Percentiles rank a stretch among this genome's conserved stretches.
phyloP scores from a whole-genome alignment of 35 echinoderm and acorn worm genomes.

The Ophioderma brevispina region DNA sequence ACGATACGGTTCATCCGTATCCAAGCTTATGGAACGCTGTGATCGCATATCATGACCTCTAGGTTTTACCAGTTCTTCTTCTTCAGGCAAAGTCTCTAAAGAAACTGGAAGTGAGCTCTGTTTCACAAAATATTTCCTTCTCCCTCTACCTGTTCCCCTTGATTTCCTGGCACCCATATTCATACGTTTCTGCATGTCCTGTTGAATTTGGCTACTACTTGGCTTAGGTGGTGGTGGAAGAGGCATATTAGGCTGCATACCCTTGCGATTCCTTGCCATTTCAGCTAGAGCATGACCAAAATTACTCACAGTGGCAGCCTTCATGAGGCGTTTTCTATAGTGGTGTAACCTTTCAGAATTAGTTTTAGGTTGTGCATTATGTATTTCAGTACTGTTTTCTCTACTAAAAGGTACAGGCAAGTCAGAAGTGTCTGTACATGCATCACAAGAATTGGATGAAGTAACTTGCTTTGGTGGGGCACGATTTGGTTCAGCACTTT shows the following conservation, averaged over 20 bases:
- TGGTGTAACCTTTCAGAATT: background rate
- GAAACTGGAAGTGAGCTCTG: constrained; percentile 91
- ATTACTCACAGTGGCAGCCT: constrained; percentile 35
- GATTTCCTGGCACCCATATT: background rate
- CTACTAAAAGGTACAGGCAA: background rate
- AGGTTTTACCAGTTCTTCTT: constrained; percentile 72
- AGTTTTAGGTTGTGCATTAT: background rate
- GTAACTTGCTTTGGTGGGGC: background rate
- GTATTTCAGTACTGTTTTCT: too few species aligned
- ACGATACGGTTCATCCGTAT: constrained; percentile 24
- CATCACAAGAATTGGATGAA: background rate
- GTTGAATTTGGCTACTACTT: background rate
- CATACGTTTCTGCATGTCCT: background rate
- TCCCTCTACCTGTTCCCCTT: constrained; percentile 70
- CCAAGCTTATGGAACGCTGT: constrained; percentile 70
- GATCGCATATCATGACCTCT: constrained; percentile 30
- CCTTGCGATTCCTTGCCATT: background rate
- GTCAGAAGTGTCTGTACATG: background rate
- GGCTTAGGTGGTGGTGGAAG: background rate
- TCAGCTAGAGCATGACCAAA: constrained; percentile 24
- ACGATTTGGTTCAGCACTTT: background rate
- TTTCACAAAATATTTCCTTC: constrained; percentile 57
- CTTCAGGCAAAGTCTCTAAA: constrained; percentile 85
- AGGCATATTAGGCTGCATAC: background rate
- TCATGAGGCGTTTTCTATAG: constrained; percentile 17